These are phyloP conservation scores for Malurus elegans DNA, from an alignment of 2,113 vertebrate species.

Conservation along the genomic window DNA sequence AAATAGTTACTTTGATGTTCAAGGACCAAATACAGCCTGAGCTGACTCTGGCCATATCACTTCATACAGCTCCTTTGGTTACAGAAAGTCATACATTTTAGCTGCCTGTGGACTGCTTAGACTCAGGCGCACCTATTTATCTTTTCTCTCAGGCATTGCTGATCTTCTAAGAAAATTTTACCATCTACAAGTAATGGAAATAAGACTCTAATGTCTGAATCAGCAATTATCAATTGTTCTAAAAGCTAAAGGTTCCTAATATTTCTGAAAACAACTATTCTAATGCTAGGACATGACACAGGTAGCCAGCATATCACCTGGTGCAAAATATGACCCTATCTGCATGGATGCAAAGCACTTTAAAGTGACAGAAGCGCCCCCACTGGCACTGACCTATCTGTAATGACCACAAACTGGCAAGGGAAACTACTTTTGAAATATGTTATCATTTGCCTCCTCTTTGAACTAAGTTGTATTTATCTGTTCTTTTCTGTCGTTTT, in stretches of 20 bases:
- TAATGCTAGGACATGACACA: neutral
- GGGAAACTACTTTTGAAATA: neutral
- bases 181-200: neutral
- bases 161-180: neutral
- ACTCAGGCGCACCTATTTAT: neutral
- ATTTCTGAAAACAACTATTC: neutral
- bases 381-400: neutral
- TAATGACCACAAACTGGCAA: neutral
- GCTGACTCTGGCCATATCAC: neutral
- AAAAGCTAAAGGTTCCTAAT: neutral
- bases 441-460: neutral
- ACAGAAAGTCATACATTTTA: neutral
- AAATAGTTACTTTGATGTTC: neutral
- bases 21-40: neutral
- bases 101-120: neutral
- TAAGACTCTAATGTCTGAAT: neutral
- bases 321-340: neutral
- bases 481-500: neutral
- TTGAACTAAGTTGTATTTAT: neutral
- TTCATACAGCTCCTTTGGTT: neutral
- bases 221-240: neutral
- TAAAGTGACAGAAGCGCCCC: neutral
- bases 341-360: neutral
- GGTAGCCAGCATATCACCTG: neutral
- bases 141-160: neutral